Evolutionary conservation across 2,888 invertebrate genomes (phyloP).

Genomic region (Cataglyphis rosenhaueri): DNA sequence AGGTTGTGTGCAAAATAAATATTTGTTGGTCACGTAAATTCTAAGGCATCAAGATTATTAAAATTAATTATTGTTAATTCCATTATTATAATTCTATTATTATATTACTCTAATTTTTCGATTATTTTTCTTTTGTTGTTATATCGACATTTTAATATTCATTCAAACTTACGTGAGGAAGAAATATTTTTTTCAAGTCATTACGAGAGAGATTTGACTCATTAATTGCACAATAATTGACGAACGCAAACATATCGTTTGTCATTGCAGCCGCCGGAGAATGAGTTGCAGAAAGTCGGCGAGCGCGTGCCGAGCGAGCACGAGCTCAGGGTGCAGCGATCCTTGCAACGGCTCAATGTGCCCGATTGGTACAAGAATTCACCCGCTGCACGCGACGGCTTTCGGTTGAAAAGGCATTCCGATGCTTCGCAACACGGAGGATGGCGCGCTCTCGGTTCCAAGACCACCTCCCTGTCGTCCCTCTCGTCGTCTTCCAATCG

Average conservation of each 20-base stretch:
- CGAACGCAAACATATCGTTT: background rate
- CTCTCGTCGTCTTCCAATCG: constrained; percentile 86
- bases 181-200: background rate
- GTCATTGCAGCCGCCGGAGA: constrained; percentile 94
- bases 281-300: constrained; percentile 94
- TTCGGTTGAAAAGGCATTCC: constrained; percentile 91
- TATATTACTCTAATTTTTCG: background rate
- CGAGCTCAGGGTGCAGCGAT: constrained; percentile 96
- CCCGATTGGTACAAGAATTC: constrained; percentile 97
- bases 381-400: constrained; percentile 91
- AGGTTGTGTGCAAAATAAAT: background rate
- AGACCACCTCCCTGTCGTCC: constrained; percentile 94
- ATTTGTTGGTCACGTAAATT: background rate
- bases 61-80: background rate
- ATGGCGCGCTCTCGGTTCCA: constrained; percentile 90
- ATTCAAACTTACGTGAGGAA: background rate
- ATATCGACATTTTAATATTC: background rate
- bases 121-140: background rate
- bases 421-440: constrained; percentile 88
- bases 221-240: background rate
- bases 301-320: constrained; percentile 96
- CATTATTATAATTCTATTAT: background rate
- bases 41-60: background rate
- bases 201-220: background rate
- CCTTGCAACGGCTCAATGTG: constrained; percentile 96